Evolutionary conservation across 2,888 invertebrate species (phyloP), one percentile per base, ranked within the genome.

Genomic region (Lithosia quadra): DNA sequence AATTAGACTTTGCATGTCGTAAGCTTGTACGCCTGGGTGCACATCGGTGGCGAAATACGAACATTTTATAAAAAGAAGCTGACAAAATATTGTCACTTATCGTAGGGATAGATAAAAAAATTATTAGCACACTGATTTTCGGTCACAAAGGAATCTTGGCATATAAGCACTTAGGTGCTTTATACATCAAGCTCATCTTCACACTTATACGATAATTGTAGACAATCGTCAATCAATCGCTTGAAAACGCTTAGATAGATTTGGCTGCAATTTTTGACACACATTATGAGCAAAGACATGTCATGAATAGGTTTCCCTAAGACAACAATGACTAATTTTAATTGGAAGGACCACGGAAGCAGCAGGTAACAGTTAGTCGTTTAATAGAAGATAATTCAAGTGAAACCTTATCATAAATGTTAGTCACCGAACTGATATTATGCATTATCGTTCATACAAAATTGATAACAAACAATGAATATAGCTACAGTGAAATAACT

Each of bases 361-460:
- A 15, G 22, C 56, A 15, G 8, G 24, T 24, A 24, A 24, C 15
- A 24, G 7, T 22, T 56, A 56, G 15, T 24, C 56, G 28, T 56
- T n/a, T 43, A 56, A 24, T 56, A 24, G 34, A 68, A 66, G 63
- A 63, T 43, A 67, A 66, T 63, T 53, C 28, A 59, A 66, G 28
- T 79, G 61, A 72, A 60, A 34, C 43, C 63, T 79, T 81, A 81
- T 81, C 80, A 70, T 43, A 36, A 28, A 61, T 39, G 68, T 74
- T 69, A 79, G 58, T 77, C 71, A 79, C 64, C 56, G 28, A 66
- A 67, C 75, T 71, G 71, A 79, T 77, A 80, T 56, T 69, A 56
- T 53, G 21, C 56, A 68, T 58, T 73, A 74, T 70, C 67, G 57
- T 57, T 63, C 60, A 57, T 39, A 59, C 60, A 36, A 60, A 67